Percentiles rank a stretch among this genome's conserved stretches.
Evolutionary conservation across 2,113 vertebrate species (phyloP).

Genomic region (Siniperca knerii): DNA sequence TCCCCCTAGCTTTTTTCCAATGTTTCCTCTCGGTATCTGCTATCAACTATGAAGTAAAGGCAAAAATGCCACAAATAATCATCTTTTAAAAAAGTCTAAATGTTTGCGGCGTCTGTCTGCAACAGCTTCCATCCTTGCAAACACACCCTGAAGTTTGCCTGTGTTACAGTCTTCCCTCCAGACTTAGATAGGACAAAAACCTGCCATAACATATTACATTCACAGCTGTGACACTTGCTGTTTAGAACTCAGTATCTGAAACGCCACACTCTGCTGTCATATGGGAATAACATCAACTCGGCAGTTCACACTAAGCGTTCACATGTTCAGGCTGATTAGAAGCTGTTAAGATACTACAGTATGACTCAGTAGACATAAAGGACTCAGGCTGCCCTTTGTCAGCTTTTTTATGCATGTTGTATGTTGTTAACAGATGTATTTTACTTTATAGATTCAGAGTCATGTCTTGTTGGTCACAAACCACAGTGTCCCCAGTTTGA

Average conservation of each 20-base stretch:
- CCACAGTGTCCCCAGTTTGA: not conserved
- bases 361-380: not conserved
- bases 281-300: not conserved
- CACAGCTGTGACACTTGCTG: slow-evolving; percentile 32
- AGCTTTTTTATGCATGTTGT: not conserved
- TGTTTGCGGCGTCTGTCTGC: not conserved
- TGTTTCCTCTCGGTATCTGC: not conserved
- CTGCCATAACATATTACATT: slow-evolving; percentile 30
- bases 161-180: slow-evolving; percentile 1
- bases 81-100: not conserved
- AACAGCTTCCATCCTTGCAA: not conserved
- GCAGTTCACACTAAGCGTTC: not conserved
- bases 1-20: not conserved
- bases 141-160: not conserved
- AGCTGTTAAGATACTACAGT: not conserved
- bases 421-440: not conserved
- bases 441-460: not conserved
- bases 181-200: not conserved
- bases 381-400: not conserved
- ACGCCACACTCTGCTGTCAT: not conserved
- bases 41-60: not conserved
- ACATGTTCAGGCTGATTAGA: not conserved
- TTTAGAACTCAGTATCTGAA: slow-evolving; percentile 4
- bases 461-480: not conserved
- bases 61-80: not conserved